These are phyloP conservation scores for Poeciliopsis infans DNA, from an alignment of 2,797 vertebrate species.

Conservation along the genomic window DNA sequence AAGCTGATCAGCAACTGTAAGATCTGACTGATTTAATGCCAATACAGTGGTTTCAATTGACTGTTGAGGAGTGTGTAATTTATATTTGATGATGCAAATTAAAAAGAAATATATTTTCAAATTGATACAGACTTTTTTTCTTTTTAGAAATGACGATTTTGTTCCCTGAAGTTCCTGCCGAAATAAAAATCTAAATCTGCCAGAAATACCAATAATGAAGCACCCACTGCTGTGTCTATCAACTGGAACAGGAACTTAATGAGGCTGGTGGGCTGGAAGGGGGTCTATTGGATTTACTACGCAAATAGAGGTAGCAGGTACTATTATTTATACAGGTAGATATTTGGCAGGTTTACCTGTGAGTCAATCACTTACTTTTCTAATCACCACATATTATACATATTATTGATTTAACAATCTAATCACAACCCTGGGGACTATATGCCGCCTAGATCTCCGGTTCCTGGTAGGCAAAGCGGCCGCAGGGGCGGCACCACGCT, in stretches of 20 bases:
- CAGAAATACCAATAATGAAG: neutral
- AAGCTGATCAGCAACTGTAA: neutral
- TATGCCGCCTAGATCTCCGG: neutral
- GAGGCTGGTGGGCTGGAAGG: no score
- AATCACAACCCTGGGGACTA: neutral
- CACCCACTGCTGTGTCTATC: no score
- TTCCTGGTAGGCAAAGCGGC: neutral
- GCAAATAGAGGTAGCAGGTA: no score
- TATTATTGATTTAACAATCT: no score
- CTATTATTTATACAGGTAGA: no score
- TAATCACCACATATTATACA: no score
- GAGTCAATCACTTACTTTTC: no score
- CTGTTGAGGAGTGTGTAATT: neutral
- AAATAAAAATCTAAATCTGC: neutral
- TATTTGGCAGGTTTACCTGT: no score
- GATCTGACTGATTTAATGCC: neutral
- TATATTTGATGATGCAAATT: no score
- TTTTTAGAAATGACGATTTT: neutral
- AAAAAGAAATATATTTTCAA: neutral
- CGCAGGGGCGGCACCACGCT: neutral
- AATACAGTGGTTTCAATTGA: neutral
- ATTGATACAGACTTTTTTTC: neutral
- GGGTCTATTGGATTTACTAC: no score
- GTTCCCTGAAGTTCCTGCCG: neutral
- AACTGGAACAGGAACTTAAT: no score